phyloP scores from a whole-genome alignment of 2,888 invertebrate species.

The Acleris cristana region DNA sequence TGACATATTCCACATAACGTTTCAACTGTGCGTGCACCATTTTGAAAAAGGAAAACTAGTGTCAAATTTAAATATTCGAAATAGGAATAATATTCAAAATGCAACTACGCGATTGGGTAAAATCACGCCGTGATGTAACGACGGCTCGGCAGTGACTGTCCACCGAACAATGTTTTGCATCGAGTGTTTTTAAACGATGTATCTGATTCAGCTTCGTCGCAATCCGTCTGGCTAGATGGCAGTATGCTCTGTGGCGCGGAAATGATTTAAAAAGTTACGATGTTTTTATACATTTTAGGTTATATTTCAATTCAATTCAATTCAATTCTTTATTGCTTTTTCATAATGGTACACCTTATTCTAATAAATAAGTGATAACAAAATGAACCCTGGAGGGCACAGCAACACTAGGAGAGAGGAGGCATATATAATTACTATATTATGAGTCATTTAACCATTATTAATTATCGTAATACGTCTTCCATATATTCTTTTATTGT shows the following conservation, averaged over 20 bases:
- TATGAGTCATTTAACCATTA: too few species aligned
- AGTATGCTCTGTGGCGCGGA: conserved; percentile 1
- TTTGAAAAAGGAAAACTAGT: conserved; percentile 41
- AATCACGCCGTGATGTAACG: conserved; percentile 56
- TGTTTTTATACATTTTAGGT: conserved; percentile 6
- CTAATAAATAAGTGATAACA: too few species aligned
- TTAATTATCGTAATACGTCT: too few species aligned
- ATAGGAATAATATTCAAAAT: conserved; percentile 14
- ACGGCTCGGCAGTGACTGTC: conserved; percentile 64
- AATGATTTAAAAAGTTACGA: conserved; percentile 17
- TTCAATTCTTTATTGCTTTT: too few species aligned
- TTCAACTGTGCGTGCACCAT: conserved; percentile 55
- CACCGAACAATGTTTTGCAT: conserved; percentile 40
- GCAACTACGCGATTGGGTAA: conserved; percentile 36
- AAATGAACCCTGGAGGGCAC: too few species aligned
- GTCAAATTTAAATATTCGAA: conserved; percentile 3
- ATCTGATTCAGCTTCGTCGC: conserved; percentile 15
- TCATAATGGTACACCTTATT: too few species aligned
- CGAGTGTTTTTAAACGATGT: conserved; percentile 20
- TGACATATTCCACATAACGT: conserved; percentile 57
- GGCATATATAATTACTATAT: too few species aligned
- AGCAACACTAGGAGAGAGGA: too few species aligned
- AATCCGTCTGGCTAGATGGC: too few species aligned
- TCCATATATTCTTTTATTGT: too few species aligned
- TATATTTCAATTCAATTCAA: too few species aligned